These are phyloP conservation scores for Eupsilia transversa DNA, from an alignment of 2,888 invertebrate species.

Conservation along the genomic window DNA sequence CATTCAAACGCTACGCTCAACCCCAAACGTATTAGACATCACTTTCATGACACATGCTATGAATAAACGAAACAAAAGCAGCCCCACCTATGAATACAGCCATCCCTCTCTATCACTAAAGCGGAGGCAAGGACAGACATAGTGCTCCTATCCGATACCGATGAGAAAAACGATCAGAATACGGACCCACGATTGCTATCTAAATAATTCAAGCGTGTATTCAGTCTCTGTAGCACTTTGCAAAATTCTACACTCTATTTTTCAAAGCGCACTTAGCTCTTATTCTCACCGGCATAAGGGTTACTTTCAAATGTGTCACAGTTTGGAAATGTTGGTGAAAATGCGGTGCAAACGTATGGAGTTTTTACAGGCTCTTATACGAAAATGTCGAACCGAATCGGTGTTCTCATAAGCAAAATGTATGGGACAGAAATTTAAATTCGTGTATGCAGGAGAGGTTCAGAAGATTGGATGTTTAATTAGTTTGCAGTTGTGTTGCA, in stretches of 20 bases:
- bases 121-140: constrained; percentile 70
- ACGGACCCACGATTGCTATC: constrained; percentile 88
- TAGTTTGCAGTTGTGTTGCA: constrained; percentile 32
- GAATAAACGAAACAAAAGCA: constrained; percentile 77
- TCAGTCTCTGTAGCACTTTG: constrained; percentile 80
- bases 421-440: constrained; percentile 67
- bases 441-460: constrained; percentile 43
- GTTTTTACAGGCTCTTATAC: constrained; percentile 89
- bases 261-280: constrained; percentile 38
- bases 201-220: constrained; percentile 89
- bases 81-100: constrained; percentile 68
- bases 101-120: constrained; percentile 70
- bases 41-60: constrained; percentile 83
- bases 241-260: constrained; percentile 63
- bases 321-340: constrained; percentile 18
- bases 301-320: constrained; percentile 50
- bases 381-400: constrained; percentile 88
- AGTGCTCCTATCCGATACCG: constrained; percentile 81
- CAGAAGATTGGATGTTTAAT: constrained; percentile 60
- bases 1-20: constrained; percentile 76
- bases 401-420: constrained; percentile 70
- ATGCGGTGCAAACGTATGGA: constrained; percentile 77
- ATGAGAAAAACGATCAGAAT: constrained; percentile 89
- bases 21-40: constrained; percentile 83
- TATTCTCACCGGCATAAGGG: constrained; percentile 61